Base-by-base conservation (phyloP, 2,888 invertebrate genomes). In the Zhengitettix transpicula region DNA sequence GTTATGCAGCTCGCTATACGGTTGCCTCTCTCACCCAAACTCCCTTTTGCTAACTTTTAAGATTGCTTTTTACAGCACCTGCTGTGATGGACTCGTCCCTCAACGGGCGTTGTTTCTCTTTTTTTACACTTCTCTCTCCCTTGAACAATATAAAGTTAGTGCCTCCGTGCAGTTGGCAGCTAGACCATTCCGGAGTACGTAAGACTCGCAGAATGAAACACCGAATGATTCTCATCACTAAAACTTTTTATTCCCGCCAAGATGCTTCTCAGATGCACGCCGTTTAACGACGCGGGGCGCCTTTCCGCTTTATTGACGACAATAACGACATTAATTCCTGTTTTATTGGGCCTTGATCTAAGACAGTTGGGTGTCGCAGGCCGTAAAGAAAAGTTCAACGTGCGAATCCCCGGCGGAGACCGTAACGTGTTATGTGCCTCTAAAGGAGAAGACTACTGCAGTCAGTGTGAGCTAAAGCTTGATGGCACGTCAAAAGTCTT, bases 301-400 rank as follows among this genome's bases (percentile, higher is more conserved):
- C 17, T 54, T 51, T 41, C 42, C 42, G 17, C 47, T 60, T 60
- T 60, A 60, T 57, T 57, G 60, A 54, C 42, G 57, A 58, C 60
- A 57, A 60, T 60, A 60, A 60, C 60, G 15, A 44, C 58, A 60
- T 58, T 60, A 60, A 60, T 60, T 60, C 55, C 58, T 60, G 57
- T 60, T 60, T 60, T 60, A 60, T 60, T 53, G 60, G 52, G 17
- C 17, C 55, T n/a, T 44, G 58, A 54, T 52, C 52, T 55, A 56
- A 59, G 59, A 59, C 59, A 59, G 51, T 59, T 55, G 47, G 56
- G 52, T 56, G 47, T 51, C 40, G 57, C 47, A 40, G 44, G 47
- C 55, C 40, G 40, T 55, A 55, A 55, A 55, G 55, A 55, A 16
- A 47, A 47, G 47, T 47, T 47, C 12, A 47, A n/a, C 47, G 47